phyloP scores from a whole-genome alignment of 2,113 vertebrate species.

The Motacilla tschutschensis region DNA sequence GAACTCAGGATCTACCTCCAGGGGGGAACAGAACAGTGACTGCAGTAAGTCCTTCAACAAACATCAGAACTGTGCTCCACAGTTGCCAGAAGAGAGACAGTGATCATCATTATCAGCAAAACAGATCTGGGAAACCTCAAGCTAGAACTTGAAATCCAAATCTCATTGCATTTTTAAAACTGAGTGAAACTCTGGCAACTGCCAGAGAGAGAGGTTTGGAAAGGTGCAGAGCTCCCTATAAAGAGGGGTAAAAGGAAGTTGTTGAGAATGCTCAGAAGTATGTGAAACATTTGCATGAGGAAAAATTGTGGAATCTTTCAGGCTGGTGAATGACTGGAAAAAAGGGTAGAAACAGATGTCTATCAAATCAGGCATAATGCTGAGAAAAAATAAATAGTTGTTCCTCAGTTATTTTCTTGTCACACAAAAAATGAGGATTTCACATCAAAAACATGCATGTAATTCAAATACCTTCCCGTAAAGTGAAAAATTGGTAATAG shows the following conservation, averaged over 20 bases:
- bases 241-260: neutral
- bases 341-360: neutral
- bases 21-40: neutral
- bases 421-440: neutral
- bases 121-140: neutral
- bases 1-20: neutral
- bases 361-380: neutral
- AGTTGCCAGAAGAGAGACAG: neutral
- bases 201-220: neutral
- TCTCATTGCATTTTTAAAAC: neutral
- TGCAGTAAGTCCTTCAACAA: neutral
- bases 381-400: neutral
- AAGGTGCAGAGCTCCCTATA: neutral
- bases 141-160: neutral
- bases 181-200: neutral
- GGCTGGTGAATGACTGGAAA: neutral
- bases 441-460: neutral
- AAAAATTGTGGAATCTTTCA: neutral
- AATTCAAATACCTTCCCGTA: neutral
- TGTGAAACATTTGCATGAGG: neutral
- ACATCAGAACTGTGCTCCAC: neutral
- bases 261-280: neutral
- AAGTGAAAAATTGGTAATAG: neutral
- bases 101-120: neutral
- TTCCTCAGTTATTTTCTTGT: accelerated